Evolutionary conservation across 2,888 invertebrate genomes (phyloP), one percentile per base, ranked within the genome.

Genomic region (Polyommatus iphigenia): DNA sequence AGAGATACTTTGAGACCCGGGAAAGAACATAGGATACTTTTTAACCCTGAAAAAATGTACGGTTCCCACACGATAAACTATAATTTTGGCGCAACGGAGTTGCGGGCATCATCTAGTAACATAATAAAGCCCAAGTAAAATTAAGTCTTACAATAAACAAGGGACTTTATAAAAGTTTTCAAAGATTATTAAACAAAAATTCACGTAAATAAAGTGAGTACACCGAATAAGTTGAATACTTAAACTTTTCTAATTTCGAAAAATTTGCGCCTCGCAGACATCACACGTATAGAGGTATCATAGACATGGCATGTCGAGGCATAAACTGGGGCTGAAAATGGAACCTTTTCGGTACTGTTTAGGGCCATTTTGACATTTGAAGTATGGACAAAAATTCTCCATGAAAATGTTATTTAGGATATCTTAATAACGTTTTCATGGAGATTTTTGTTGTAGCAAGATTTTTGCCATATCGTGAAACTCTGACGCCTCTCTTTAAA

Each of bases 221-320:
- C 72, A 72, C 36, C n/a, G 20, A 72, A 72, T 75, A 50, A 73
- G 13, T 50, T 10, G 24, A 73, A 50, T 75, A 75, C 75, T 50
- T 75, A 29, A 75, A 75, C 50, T 75, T 75, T 75, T 75, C 50
- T 54, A 75, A 75, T 75, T 75, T 54, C 46, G 29, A 54, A 75
- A 54, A 75, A 54, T 50, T 54, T 29, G 24, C 20, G 54, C 8
- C 50, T 75, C 54, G 20, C 20, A 32, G 62, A 62, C 62, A 24
- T 18, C 41, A n/a, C 24, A 54, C 50, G 18, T 54, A 5, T 10
- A 50, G 36, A 36, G 36, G 36, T 32, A 36, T 36, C 0, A 36
- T 50, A 54, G 50, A 18, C 18, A 18, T 54, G 54, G 54, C 54
- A 54, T 54, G 15, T 54, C 3, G 54, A 54, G 0, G 18, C 54